Percentiles rank a stretch among this genome's conserved stretches.
These are phyloP conservation scores for Leucophenga varia DNA, from an alignment of 1,140 invertebrate genomes.

Conservation along the genomic window DNA sequence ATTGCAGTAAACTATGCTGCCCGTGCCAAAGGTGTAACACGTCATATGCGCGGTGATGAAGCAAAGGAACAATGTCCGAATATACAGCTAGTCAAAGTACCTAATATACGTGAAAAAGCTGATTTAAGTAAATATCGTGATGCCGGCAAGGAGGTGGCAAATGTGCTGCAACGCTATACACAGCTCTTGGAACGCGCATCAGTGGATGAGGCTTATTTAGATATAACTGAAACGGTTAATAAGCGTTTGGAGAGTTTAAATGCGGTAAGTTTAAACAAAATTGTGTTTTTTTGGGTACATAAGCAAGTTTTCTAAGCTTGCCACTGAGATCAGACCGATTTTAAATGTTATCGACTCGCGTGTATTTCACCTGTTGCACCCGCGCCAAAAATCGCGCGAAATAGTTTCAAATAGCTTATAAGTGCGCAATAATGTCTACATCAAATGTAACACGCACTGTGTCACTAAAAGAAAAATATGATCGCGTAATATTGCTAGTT, in stretches of 20 bases:
- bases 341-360: no score
- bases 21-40: constrained; percentile 81
- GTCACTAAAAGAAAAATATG: constrained; percentile 45
- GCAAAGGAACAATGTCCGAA: constrained; percentile 87
- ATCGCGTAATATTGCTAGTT: constrained; percentile 80
- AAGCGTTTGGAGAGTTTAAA: constrained; percentile 56
- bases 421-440: no score
- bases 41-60: constrained; percentile 89
- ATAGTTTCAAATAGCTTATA: no score
- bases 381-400: no score
- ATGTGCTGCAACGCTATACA: constrained; percentile 81
- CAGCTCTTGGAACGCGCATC: constrained; percentile 83
- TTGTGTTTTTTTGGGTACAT: no score
- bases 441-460: constrained; percentile 34
- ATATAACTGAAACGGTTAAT: constrained; percentile 83
- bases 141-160: constrained; percentile 88
- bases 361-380: no score
- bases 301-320: no score
- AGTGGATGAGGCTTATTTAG: constrained; percentile 95
- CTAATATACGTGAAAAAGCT: constrained; percentile 85
- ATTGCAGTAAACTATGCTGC: constrained; percentile 98
- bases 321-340: no score
- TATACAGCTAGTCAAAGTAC: constrained; percentile 81
- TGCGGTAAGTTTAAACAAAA: no score
- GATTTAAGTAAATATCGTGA: constrained; percentile 93